phyloP scores from a whole-genome alignment of 2,888 invertebrate genomes.

The Tenthredo notha region DNA sequence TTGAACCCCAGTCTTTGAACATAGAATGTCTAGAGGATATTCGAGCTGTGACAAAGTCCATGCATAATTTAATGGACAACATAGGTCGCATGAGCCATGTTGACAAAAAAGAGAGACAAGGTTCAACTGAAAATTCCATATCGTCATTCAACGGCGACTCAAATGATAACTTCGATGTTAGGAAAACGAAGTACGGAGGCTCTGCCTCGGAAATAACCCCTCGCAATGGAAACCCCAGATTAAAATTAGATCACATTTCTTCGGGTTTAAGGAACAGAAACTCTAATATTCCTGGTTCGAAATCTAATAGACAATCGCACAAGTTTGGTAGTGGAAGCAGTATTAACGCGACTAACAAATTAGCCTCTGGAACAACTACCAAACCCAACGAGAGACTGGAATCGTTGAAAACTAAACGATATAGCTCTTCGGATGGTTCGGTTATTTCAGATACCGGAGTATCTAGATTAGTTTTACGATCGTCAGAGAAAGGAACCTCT shows the following conservation, averaged over 20 bases:
- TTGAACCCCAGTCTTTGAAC: constrained; percentile 65
- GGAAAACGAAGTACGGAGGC: background rate
- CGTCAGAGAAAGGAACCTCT: background rate
- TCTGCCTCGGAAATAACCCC: constrained; percentile 5
- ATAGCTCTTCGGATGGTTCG: constrained; percentile 13
- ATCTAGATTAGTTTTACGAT: background rate
- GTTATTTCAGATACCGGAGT: constrained; percentile 20
- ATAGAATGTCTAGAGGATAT: constrained; percentile 67
- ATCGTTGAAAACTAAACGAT: background rate
- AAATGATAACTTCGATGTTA: background rate
- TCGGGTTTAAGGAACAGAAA: constrained; percentile 59
- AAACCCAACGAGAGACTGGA: constrained; percentile 17
- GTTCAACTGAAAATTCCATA: background rate
- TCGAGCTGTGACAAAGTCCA: constrained; percentile 64
- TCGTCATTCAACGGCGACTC: background rate
- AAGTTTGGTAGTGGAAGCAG: constrained; percentile 26
- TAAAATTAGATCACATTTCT: background rate
- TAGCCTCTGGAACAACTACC: background rate
- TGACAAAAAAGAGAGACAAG: background rate
- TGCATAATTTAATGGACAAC: constrained; percentile 66
- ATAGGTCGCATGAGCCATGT: constrained; percentile 45
- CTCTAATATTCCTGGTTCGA: constrained; percentile 40
- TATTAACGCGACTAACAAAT: constrained; percentile 41
- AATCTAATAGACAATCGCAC: background rate
- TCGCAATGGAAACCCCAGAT: background rate